Evolutionary conservation across 2,113 vertebrate species (phyloP).

Genomic region (Hemiprocne comata): DNA sequence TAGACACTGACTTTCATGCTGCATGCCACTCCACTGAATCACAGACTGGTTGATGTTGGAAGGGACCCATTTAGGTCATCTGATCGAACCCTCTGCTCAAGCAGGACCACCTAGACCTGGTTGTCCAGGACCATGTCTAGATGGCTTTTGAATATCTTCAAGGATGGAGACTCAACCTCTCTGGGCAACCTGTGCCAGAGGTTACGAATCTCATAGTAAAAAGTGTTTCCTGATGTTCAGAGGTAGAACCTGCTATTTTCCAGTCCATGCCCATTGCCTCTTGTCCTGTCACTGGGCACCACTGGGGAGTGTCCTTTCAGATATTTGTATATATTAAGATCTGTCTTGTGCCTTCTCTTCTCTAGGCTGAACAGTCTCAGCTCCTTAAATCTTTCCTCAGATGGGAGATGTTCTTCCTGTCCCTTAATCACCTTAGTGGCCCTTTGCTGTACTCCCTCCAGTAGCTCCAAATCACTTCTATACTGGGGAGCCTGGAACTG

Average conservation of each 20-base stretch:
- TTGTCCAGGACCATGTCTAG: not conserved
- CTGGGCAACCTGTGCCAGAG: not conserved
- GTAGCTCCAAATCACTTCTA: not conserved
- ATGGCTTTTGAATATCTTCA: not conserved
- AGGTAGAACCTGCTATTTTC: not conserved
- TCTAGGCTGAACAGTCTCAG: not conserved
- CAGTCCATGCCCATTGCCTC: not conserved
- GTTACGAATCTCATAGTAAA: fast-evolving
- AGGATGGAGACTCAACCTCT: not conserved
- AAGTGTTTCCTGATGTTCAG: not conserved
- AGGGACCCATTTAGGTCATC: not conserved
- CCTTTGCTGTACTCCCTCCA: not conserved
- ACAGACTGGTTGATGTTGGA: not conserved
- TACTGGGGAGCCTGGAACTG: not conserved
- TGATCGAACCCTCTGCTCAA: not conserved
- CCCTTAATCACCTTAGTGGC: not conserved
- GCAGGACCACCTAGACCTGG: not conserved
- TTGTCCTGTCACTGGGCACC: not conserved
- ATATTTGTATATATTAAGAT: not conserved
- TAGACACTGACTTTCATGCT: not conserved
- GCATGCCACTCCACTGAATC: not conserved
- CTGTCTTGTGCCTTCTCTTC: not conserved
- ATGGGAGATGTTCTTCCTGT: not conserved
- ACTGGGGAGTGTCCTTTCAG: not conserved
- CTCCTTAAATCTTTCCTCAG: not conserved